These are phyloP conservation scores for Drosophila virilis DNA, from an alignment of 1,140 invertebrate genomes.

Conservation along the genomic window DNA sequence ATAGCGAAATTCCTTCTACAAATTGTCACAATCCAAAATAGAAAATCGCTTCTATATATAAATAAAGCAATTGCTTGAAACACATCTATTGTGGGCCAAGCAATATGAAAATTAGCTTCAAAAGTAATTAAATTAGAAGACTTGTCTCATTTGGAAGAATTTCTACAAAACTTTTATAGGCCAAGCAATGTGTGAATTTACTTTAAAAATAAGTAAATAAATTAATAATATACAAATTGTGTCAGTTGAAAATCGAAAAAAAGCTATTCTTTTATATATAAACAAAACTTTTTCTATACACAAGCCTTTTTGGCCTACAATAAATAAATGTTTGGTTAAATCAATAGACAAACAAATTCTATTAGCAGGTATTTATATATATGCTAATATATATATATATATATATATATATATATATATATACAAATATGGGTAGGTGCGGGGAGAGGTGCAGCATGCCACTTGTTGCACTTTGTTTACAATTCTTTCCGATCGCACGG, in stretches of 20 bases:
- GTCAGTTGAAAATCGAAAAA: conserved; percentile 13
- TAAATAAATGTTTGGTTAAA: conserved; percentile 1
- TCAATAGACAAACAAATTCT: conserved; percentile 5
- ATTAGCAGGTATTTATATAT: conserved; percentile 9
- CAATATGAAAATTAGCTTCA: too few species aligned
- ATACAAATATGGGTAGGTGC: too few species aligned
- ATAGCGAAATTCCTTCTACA: conserved; percentile 17
- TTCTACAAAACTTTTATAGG: too few species aligned
- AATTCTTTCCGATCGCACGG: background rate
- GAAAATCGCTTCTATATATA: background rate
- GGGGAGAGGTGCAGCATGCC: background rate
- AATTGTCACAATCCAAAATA: conserved; percentile 21
- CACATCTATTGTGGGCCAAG: too few species aligned
- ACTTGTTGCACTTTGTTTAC: conserved; percentile 24
- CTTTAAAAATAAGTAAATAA: too few species aligned
- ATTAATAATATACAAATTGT: conserved; percentile 2
- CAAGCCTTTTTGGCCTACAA: background rate
- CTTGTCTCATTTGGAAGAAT: background rate
- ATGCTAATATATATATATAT: conserved; percentile 8
- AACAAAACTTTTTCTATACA: background rate
- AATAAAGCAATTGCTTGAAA: too few species aligned
- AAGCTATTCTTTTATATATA: background rate
- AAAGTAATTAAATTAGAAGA: too few species aligned
- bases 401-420: too few species aligned
- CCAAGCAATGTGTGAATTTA: too few species aligned